Percentiles rank a stretch among this genome's conserved stretches.
These are phyloP conservation scores for Artemia franciscana DNA, from an alignment of 1,140 invertebrate species.

Conservation along the genomic window DNA sequence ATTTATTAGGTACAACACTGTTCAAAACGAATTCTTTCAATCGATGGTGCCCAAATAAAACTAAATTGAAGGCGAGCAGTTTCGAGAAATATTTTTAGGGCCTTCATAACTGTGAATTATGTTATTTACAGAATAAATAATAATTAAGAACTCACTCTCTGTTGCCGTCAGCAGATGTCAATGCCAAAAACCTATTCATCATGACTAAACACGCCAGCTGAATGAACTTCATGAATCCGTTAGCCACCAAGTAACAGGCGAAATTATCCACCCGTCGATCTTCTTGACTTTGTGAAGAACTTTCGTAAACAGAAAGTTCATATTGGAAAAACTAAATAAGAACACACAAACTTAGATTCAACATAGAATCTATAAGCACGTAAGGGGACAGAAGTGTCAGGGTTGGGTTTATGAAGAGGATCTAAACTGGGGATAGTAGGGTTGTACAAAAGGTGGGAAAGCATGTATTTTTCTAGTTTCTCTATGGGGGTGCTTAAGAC, in stretches of 20 bases:
- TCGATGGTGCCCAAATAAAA: not conserved
- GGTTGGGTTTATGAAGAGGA: not conserved
- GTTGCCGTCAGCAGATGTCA: not conserved
- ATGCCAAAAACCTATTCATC: too few species aligned
- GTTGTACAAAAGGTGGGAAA: not conserved
- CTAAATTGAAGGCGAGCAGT: not conserved
- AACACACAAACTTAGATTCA: not conserved
- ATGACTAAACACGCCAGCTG: not conserved
- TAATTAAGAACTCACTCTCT: not conserved
- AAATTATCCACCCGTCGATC: not conserved
- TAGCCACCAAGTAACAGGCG: not conserved
- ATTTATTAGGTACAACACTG: too few species aligned
- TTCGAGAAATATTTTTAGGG: not conserved
- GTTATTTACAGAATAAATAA: not conserved
- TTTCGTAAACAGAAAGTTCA: not conserved
- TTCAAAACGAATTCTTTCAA: not conserved
- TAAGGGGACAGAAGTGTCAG: not conserved
- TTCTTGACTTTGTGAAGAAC: not conserved
- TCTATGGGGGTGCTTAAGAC: too few species aligned
- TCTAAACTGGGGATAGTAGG: not conserved
- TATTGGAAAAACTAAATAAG: not conserved
- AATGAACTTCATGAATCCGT: not conserved
- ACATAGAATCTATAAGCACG: not conserved
- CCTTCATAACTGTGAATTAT: not conserved
- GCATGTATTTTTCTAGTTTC: not conserved